phyloP scores from a whole-genome alignment of 2,888 invertebrate genomes.

The Hemaris fuciformis region DNA sequence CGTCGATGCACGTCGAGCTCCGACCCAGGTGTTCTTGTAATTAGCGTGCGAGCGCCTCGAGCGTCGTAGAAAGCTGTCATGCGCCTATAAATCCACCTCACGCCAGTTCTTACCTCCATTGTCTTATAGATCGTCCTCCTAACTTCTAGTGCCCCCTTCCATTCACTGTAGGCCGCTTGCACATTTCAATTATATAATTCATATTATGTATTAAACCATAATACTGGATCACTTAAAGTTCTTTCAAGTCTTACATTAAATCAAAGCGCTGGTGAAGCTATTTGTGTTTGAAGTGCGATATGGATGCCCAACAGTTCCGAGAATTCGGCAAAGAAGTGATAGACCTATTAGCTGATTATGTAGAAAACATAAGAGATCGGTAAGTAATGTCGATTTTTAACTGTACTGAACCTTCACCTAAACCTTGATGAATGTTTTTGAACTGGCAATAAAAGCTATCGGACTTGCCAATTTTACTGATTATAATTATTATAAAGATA shows the following conservation, averaged over 20 bases:
- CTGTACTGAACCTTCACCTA: slow-evolving; percentile 10
- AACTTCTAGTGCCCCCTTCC: slow-evolving; percentile 38
- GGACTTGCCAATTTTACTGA: background rate
- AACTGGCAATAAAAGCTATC: background rate
- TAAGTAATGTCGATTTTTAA: slow-evolving; percentile 51
- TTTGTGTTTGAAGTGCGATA: slow-evolving; percentile 48
- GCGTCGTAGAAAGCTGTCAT: slow-evolving; percentile 64
- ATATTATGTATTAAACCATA: background rate
- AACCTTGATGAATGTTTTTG: slow-evolving; percentile 1
- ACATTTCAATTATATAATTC: background rate
- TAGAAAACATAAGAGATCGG: slow-evolving; percentile 91
- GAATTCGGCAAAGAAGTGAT: slow-evolving; percentile 93
- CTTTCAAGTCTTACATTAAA: background rate
- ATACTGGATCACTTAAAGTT: background rate
- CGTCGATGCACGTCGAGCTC: background rate
- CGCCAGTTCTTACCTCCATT: slow-evolving; percentile 56
- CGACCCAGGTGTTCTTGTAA: slow-evolving; percentile 16
- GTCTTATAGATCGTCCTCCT: slow-evolving; percentile 61
- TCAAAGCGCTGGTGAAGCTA: background rate
- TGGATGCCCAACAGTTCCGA: slow-evolving; percentile 90
- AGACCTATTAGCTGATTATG: slow-evolving; percentile 94
- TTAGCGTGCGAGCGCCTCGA: slow-evolving; percentile 30
- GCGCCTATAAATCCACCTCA: slow-evolving; percentile 67
- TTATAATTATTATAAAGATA: too few relatives aligned
- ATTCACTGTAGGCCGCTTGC: background rate